Evolutionary conservation across 2,113 vertebrate species (phyloP).

Genomic region (Pantherophis guttatus): DNA sequence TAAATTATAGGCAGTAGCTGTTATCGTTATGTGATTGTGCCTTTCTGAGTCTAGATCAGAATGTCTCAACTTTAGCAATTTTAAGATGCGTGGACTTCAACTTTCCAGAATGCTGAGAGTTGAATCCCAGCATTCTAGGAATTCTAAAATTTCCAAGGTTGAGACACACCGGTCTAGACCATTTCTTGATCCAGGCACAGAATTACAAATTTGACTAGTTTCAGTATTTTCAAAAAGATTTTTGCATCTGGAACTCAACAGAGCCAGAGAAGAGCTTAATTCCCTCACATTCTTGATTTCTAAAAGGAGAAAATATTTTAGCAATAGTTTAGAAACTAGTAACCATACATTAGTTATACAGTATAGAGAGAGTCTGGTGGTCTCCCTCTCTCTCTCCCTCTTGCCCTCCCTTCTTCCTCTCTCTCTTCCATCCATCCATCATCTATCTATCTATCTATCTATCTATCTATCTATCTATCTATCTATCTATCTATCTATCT

Average conservation of each 20-base stretch:
- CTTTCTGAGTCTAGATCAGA: neutral
- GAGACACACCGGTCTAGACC: neutral
- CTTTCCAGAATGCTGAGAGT: neutral
- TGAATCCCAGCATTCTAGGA: neutral
- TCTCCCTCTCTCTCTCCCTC: too few species aligned
- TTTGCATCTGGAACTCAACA: neutral
- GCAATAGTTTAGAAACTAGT: neutral
- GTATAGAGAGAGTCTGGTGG: neutral
- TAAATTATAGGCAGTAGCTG: neutral
- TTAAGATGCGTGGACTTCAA: neutral
- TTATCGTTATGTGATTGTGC: neutral
- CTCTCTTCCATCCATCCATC: too few species aligned
- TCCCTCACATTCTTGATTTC: neutral
- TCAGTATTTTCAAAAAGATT: neutral
- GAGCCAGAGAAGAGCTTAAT: neutral
- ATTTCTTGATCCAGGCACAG: neutral
- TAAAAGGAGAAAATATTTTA: neutral
- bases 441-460: too few species aligned
- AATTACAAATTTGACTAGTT: neutral
- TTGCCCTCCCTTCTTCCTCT: too few species aligned
- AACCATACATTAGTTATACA: neutral
- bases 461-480: too few species aligned
- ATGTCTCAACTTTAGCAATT: neutral
- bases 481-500: too few species aligned
- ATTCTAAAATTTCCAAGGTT: neutral